Conservation (phyloP, 2,888 invertebrate genomes). For the Eupithecia centaureata region DNA sequence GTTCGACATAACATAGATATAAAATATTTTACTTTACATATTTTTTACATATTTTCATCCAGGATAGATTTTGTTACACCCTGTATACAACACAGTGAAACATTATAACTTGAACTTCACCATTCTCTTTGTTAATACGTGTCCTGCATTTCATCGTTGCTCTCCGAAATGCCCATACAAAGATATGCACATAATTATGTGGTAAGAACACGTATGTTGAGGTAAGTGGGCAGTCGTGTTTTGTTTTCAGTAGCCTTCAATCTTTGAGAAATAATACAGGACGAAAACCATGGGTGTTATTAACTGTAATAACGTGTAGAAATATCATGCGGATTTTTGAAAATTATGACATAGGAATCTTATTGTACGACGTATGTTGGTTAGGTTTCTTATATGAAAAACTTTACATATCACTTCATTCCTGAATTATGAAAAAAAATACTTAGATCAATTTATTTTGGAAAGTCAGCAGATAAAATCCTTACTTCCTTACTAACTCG, state of each 20-base stretch:
- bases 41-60: too few species aligned
- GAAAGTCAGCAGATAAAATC: too few species aligned
- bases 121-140: conserved; percentile 34
- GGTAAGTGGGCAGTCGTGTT: conserved; percentile 30
- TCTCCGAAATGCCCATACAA: conserved; percentile 29
- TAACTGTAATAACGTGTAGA: background rate
- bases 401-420: background rate
- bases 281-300: conserved; percentile 17
- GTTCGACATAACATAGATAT: too few species aligned
- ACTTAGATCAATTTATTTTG: background rate
- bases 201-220: conserved; percentile 33
- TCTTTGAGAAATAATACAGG: conserved; percentile 30
- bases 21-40: too few species aligned
- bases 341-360: background rate
- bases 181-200: conserved; percentile 42
- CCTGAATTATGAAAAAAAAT: background rate
- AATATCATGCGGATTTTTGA: background rate
- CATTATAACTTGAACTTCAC: background rate
- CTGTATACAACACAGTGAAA: background rate
- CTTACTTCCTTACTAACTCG: too few species aligned
- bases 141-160: conserved; percentile 46
- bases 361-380: background rate
- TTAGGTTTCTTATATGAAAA: background rate
- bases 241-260: conserved; percentile 33
- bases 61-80: too few species aligned